These are phyloP conservation scores for Ptychochromis oligacanthus DNA, from an alignment of 2,113 vertebrate species.

Conservation along the genomic window DNA sequence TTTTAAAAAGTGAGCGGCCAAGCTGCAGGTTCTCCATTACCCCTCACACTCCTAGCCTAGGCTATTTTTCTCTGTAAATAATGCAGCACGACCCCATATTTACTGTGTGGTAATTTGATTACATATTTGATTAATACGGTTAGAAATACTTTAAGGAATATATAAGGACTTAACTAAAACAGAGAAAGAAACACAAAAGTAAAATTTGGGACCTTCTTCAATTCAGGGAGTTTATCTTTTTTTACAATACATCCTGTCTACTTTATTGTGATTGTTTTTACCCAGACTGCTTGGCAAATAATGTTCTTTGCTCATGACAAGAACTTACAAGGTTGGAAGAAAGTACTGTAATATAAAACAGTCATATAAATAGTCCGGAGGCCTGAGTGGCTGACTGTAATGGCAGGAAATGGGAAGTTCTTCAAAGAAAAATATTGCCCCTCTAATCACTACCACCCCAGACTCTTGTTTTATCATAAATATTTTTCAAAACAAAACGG, in stretches of 20 bases:
- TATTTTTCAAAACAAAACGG: conserved; percentile 26
- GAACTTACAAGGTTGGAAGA: conserved; percentile 8
- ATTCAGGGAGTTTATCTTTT: background rate
- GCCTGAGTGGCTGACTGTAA: conserved; percentile 16
- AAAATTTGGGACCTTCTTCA: background rate
- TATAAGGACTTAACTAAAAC: background rate
- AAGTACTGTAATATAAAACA: conserved; percentile 8
- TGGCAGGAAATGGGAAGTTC: conserved; percentile 32
- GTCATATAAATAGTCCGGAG: background rate
- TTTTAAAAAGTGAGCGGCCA: background rate
- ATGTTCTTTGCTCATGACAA: conserved; percentile 3
- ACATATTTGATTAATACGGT: background rate
- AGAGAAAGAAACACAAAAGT: background rate
- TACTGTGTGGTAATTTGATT: background rate
- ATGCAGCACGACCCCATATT: background rate
- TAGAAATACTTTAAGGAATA: background rate
- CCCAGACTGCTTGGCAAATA: background rate
- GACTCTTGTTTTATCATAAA: conserved; percentile 13
- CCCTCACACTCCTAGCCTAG: too few species aligned
- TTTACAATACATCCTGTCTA: background rate
- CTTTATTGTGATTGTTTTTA: conserved; percentile 19
- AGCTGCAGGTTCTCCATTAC: too few species aligned
- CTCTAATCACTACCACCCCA: conserved; percentile 37
- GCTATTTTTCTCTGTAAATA: background rate
- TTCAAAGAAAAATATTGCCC: conserved; percentile 4